A percentile compares a stretch with the other conserved stretches of the same genome.
Evolutionary conservation across 1,140 invertebrate species (phyloP).

Genomic region (Agrilus planipennis): DNA sequence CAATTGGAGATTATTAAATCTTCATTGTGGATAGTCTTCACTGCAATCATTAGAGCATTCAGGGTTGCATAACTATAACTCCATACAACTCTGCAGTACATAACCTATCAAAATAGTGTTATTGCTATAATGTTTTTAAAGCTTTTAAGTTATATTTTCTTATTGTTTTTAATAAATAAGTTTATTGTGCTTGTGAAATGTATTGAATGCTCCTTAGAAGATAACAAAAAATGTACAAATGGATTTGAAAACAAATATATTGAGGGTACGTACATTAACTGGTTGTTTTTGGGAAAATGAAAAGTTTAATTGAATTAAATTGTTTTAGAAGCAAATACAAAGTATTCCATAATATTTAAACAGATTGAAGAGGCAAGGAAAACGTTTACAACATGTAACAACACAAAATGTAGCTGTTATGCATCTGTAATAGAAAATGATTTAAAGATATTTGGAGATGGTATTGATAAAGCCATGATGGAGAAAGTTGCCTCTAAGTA

Average conservation of each 20-base stretch:
- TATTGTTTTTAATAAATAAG: too few species aligned
- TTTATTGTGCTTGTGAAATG: neutral
- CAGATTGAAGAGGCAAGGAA: slow-evolving; percentile 33
- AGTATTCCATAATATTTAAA: slow-evolving; percentile 29
- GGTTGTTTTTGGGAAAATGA: neutral
- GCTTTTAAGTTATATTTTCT: too few species aligned
- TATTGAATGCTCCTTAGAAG: neutral
- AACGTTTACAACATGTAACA: slow-evolving; percentile 36
- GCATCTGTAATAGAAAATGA: slow-evolving; percentile 52
- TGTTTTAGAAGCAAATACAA: slow-evolving; percentile 35
- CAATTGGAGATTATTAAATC: too few species aligned
- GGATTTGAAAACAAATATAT: slow-evolving; percentile 13
- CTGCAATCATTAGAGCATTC: too few species aligned
- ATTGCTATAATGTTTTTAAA: too few species aligned
- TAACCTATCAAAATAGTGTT: too few species aligned
- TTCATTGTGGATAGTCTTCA: too few species aligned
- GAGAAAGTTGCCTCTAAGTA: slow-evolving; percentile 44
- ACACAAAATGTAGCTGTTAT: slow-evolving; percentile 48
- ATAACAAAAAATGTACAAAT: neutral
- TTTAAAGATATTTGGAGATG: slow-evolving; percentile 53
- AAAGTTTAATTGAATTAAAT: slow-evolving; percentile 8
- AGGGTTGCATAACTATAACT: too few species aligned
- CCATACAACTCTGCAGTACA: too few species aligned
- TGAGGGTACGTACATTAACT: slow-evolving; percentile 12
- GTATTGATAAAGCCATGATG: slow-evolving; percentile 55